Evolutionary conservation across 2,888 invertebrate genomes (phyloP), one percentile per base, ranked within the genome.

Genomic region (Chymomyza procnemis): DNA sequence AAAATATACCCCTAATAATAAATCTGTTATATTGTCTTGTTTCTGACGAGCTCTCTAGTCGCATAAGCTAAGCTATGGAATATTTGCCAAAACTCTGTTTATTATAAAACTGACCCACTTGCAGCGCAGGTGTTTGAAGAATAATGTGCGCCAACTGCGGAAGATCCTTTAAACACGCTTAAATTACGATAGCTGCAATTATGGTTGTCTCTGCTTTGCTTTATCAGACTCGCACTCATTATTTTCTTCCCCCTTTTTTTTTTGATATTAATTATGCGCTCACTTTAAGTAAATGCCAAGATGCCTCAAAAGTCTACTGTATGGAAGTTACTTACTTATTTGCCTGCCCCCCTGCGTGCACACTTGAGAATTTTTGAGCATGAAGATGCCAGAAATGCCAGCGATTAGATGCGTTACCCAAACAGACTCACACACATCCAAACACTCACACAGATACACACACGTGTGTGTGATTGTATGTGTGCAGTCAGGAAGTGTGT

Each of bases 61-160:
- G n/a, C n/a, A n/a, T n/a, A n/a, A n/a, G n/a, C n/a, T n/a, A n/a
- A n/a, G n/a, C n/a, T n/a, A n/a, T n/a, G n/a, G n/a, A n/a, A n/a
- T n/a, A n/a, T 22, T 22, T 4, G 4, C 3, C 22, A 22, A 2
- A 9, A 1, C 3, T 52, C 9, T 5, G 47, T 4, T 16, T 52
- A 1, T 52, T 9, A n/a, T 52, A 18, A 8, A 1, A 1, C 4
- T 26, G 26, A 3, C 26, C 26, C 26, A 41, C 64, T 67, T 73
- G 76, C 67, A 76, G 70, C 73, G 70, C 81, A 81, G 81, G 81
- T 81, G 80, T 69, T 80, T 73, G 69, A 79, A n/a, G 12, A 76
- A 67, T 63, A 62, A 67, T 65, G 57, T 55, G 54, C 14, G 21
- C 54, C 54, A 41, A 41, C 34, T 41, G 34, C 34, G 34, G 34